Evolutionary conservation across 92 coral and sea anemone species (phyloP), one percentile per base, ranked within the genome.

Genomic region (Plumapathes pennacea): DNA sequence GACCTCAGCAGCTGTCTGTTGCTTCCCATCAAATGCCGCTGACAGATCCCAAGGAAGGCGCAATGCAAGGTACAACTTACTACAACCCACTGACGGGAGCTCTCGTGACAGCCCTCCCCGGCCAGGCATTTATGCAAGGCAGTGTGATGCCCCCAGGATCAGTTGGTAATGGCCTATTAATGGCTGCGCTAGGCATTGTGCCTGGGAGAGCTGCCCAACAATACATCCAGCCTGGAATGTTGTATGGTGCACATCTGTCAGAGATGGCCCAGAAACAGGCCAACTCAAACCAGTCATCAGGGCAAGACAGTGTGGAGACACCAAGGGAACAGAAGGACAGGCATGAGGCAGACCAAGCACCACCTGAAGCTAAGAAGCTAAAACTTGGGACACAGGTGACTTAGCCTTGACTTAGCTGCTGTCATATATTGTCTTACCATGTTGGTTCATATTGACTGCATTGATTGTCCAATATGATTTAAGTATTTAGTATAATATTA

Each of bases 151-250:
- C 88, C 12, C 95, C 76, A 23, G 73, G 85, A 10, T 44, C 82
- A 2, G 85, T 83, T 28, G 95, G 95, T 17, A 87, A 87, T 72
- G 95, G 95, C 4, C 42, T 87, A 46, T 57, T 87, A 7, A 71
- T 87, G 39, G 70, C 95, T 11, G 69, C 95, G 0, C 61, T 82
- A 21, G 95, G 95, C 28, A 60, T 82, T 42, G 82, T 87, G 10
- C 95, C 89, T 14, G 83, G 95, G 1, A 66, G 79, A 23, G 82
- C 69, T 63, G 73, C 69, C 12, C 37, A 66, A 3, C 77, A 71
- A 33, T 54, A 82, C 59, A 76, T 71, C 34, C 95, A 82, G 57
- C 83, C 77, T 33, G 89, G 95, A 13, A 71, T 85, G 74, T 31
- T 87, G 22, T 87, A 87, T 30, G 79, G 78, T 34, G 46, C 60